A percentile compares a stretch with the other conserved stretches of the same genome.
Evolutionary conservation across 2,797 vertebrate species (phyloP).

Genomic region (Carcharodon carcharias): DNA sequence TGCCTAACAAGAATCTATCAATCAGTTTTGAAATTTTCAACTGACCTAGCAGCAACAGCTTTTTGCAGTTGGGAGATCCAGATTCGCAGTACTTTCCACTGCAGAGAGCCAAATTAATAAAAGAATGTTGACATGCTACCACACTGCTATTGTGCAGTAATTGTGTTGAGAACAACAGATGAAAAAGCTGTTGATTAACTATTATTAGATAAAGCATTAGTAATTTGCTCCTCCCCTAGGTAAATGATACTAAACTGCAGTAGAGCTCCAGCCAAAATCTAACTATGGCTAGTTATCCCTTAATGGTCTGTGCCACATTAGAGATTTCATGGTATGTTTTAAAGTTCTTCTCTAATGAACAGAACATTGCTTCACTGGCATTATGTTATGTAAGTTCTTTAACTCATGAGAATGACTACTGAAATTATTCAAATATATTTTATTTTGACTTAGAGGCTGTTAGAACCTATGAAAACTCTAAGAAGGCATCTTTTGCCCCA

Average conservation of each 20-base stretch:
- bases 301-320: neutral
- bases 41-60: neutral
- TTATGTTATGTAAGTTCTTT: neutral
- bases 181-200: neutral
- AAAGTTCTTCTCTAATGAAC: neutral
- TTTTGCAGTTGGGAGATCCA: neutral
- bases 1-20: neutral
- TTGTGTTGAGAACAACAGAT: neutral
- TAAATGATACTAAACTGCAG: neutral
- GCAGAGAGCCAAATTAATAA: constrained; percentile 1
- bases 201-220: neutral
- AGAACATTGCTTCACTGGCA: neutral
- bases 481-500: neutral
- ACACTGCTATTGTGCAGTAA: neutral
- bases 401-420: neutral
- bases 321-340: neutral
- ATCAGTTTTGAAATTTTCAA: constrained; percentile 2
- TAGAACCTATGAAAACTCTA: neutral
- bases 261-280: neutral
- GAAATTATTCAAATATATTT: neutral
- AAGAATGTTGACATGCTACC: neutral
- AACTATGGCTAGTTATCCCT: neutral
- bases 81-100: neutral
- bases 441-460: neutral
- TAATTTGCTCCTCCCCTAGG: neutral